These are phyloP conservation scores for Sebastes wilsoni DNA, from an alignment of 2,797 vertebrate genomes.

Conservation along the genomic window DNA sequence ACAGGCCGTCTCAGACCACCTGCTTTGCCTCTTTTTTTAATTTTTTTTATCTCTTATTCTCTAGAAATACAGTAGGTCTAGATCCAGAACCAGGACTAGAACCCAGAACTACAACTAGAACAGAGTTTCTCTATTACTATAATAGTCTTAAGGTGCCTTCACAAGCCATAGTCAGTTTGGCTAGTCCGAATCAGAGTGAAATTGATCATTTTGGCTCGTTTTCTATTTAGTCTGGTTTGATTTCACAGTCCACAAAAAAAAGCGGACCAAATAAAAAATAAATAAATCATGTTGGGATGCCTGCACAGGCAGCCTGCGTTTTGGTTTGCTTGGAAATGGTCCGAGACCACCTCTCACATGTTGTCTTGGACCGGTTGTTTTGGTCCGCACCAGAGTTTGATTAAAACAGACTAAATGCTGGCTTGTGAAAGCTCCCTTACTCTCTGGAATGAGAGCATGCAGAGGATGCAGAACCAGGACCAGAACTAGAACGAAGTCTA, in stretches of 20 bases:
- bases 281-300: not conserved
- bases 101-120: not conserved
- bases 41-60: not conserved
- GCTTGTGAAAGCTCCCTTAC: too few relatives aligned
- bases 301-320: not conserved
- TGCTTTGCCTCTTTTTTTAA: not conserved
- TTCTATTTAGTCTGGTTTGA: too few relatives aligned
- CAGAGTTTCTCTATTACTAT: fast-evolving
- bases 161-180: not conserved
- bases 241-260: not conserved
- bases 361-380: too few relatives aligned
- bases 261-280: too few relatives aligned
- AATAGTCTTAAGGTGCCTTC: not conserved
- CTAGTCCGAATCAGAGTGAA: not conserved
- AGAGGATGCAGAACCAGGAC: too few relatives aligned
- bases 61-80: not conserved
- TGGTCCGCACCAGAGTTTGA: too few relatives aligned
- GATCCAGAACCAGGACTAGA: not conserved
- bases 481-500: too few relatives aligned
- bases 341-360: not conserved
- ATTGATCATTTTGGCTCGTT: too few relatives aligned
- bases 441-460: fast-evolving
- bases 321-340: not conserved
- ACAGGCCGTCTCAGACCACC: not conserved
- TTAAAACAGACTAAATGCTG: fast-evolving